Conservation (phyloP, 1,140 invertebrate species). For the Atta colombica region DNA sequence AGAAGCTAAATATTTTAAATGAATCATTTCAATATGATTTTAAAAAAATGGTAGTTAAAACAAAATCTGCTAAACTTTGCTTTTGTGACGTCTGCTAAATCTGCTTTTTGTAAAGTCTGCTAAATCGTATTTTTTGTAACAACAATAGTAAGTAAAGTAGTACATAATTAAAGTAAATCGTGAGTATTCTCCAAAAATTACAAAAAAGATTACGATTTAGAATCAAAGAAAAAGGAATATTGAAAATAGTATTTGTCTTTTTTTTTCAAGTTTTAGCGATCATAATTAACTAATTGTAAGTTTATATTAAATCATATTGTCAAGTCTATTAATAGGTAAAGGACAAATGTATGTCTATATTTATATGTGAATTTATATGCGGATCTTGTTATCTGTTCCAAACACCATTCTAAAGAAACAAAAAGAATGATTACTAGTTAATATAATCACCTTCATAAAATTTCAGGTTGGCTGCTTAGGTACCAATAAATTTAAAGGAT, state of each 20-base stretch:
- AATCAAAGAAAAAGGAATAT: neutral
- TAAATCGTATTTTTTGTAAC: neutral
- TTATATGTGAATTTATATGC: constrained; percentile 13
- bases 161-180: neutral
- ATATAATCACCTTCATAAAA: constrained; percentile 37
- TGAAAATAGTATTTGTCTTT: neutral
- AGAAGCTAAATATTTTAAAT: neutral
- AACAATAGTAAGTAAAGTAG: neutral
- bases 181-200: neutral
- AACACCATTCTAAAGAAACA: constrained; percentile 19
- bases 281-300: neutral
- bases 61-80: neutral
- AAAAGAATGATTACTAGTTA: constrained; percentile 38
- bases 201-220: neutral
- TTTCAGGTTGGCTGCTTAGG: constrained; percentile 14
- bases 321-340: neutral
- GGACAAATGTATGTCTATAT: constrained; percentile 5
- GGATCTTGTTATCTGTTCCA: constrained; percentile 43
- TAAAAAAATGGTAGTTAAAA: constrained; percentile 1
- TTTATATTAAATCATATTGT: neutral
- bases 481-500: constrained; percentile 64
- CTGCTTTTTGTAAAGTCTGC: neutral
- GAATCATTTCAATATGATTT: neutral
- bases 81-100: neutral
- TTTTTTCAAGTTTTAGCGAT: neutral